Base-by-base conservation (phyloP, 1,140 invertebrate genomes). In the Scaptomyza hsui region DNA sequence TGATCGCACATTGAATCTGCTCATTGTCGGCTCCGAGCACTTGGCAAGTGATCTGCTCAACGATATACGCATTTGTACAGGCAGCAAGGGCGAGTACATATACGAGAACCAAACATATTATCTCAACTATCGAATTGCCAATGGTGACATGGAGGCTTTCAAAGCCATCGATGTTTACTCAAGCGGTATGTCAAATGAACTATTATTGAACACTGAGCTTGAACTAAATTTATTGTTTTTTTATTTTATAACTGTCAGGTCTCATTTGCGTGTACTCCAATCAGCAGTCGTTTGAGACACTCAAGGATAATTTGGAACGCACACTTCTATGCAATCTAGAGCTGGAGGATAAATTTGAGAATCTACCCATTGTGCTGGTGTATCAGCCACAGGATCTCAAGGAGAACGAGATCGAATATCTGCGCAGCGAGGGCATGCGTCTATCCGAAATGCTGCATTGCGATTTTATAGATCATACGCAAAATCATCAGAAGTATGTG, bases 241-340 rank as follows among this genome's bases (percentile, higher is more conserved):
- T 6, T 15, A 35, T 19, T 29, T 47, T 32, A 29, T 44, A 32
- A 60, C 85, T 92, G 91, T 15, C 80, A 95, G 95, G 96, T 47
- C 96, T 96, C 59, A 96, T 97, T 91, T 97, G 96, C 91, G 96
- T 98, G 21, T 99, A 97, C 92, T 97, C 97, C 74, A 97, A 98
- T 89, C 95, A 96, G 71, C 95, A 97, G 77, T 97, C 97, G 1
- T 96, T 99, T 88, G 97, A 98, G 78, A 98, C 98, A 90, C 95
- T 99, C 39, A 94, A 97, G 75, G 95, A 96, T 65, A 97, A 97
- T 90, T 93, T 99, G 64, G 97, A 98, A 88, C 97, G 98, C 91
- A 98, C 97, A 9, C 92, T 99, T 4, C 92, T 98, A 0, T 97
- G 96, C 3, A 98, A 98, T 94, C 93, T 98, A 56, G 96, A 98